Base-by-base conservation (phyloP, 2,113 vertebrate genomes). In the Paratilapia polleni region DNA sequence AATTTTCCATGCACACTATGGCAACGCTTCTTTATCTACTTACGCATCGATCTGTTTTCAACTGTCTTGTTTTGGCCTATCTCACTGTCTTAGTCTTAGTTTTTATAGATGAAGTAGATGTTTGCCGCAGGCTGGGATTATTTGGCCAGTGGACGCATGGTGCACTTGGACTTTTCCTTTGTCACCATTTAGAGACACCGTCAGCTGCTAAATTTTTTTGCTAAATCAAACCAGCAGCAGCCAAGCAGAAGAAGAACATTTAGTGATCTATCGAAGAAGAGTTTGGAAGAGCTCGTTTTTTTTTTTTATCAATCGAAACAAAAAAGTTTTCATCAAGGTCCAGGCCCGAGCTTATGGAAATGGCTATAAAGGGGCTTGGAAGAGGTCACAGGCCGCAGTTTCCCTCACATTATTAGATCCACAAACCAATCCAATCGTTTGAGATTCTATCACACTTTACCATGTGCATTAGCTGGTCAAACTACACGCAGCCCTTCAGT, bases 121-220 rank as follows among this genome's bases (percentile, higher is more conserved):
- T 28, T 36, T 15, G 2, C 11, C 13, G 1, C 0, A 4, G 2
- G 17, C 6, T 26, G 5, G 1, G 49, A 1, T 60, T 20, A 8
- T 54, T 81, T 79, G 17, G 5, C 10, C 12, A n/a, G 19, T 59
- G 47, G 1, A 6, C n/a, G 34, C 62, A 11, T 31, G 59, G 14
- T 70, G 57, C 64, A 86, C 80, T 79, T 85, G 80, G 56, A 78
- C 66, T 79, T 84, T 86, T 60, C 64, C 52, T 87, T 89, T 81
- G 66, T 86, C 47, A 17, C 68, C 22, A 0, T 82, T 63, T 62
- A 34, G 36, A 80, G 63, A 41, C 54, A 10, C 31, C 7, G 11
- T 34, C 4, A 41, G 20, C 41, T 56, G 15, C 47, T 28, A 3
- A 49, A 68, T n/a, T 22, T 56, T 22, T n/a, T 20, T 17, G 10